Evolutionary conservation across 2,888 invertebrate species (phyloP).

Genomic region (Apantesis nais): DNA sequence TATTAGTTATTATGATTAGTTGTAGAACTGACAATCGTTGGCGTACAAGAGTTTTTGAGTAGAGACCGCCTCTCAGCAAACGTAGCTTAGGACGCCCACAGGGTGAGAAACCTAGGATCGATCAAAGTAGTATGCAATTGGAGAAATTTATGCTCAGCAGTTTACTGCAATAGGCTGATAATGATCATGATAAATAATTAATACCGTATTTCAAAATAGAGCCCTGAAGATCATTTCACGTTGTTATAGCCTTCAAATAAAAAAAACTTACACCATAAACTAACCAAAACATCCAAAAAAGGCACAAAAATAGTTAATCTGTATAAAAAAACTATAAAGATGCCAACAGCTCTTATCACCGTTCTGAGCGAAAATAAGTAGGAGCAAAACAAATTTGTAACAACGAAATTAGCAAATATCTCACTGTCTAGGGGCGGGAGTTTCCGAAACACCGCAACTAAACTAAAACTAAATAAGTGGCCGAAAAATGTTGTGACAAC

Average conservation of each 20-base stretch:
- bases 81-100: too few relatives aligned
- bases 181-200: too few relatives aligned
- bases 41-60: too few relatives aligned
- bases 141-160: too few relatives aligned
- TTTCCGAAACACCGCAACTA: constrained; percentile 70
- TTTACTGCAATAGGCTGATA: too few relatives aligned
- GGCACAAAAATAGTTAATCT: not conserved
- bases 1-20: too few relatives aligned
- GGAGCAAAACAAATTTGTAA: constrained; percentile 78
- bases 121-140: too few relatives aligned
- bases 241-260: not conserved
- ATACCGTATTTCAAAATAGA: not conserved
- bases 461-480: constrained; percentile 81
- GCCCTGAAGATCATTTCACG: not conserved
- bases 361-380: constrained; percentile 36
- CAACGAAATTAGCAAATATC: constrained; percentile 81
- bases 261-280: not conserved
- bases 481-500: constrained; percentile 72
- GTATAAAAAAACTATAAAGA: constrained; percentile 17
- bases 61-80: too few relatives aligned
- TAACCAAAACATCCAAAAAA: not conserved
- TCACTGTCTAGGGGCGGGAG: constrained; percentile 77
- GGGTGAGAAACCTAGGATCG: too few relatives aligned
- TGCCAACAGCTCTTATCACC: constrained; percentile 41
- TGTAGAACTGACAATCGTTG: too few relatives aligned